Percentiles rank a stretch among this genome's conserved stretches.
Conservation (phyloP, 2,113 vertebrate species). For the Baryphthengus martii region DNA sequence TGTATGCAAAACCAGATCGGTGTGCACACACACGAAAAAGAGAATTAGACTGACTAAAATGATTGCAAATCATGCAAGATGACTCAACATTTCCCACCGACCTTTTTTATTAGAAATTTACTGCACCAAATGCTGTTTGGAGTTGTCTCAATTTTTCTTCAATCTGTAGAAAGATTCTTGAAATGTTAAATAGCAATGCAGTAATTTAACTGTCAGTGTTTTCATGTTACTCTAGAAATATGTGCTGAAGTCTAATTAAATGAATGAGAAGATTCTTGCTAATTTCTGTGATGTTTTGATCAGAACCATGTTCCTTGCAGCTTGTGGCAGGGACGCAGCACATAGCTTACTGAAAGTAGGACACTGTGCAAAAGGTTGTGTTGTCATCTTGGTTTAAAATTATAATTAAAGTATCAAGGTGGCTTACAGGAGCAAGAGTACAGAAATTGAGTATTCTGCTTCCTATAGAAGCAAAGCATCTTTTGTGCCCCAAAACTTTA, state of each 20-base stretch:
- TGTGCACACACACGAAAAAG: neutral
- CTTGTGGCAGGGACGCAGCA: neutral
- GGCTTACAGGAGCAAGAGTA: neutral
- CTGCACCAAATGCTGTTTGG: neutral
- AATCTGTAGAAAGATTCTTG: neutral
- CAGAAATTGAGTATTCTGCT: neutral
- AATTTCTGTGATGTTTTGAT: neutral
- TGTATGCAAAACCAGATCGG: neutral
- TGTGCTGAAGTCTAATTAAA: neutral
- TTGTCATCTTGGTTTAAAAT: neutral
- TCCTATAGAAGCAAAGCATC: neutral
- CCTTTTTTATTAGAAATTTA: neutral
- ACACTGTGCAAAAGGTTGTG: neutral
- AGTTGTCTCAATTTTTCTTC: neutral
- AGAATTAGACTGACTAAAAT: neutral
- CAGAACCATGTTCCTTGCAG: neutral
- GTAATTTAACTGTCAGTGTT: neutral
- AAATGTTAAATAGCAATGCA: neutral
- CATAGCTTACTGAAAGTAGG: neutral
- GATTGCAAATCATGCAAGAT: neutral
- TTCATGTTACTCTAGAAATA: neutral
- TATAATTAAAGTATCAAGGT: neutral
- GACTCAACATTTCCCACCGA: neutral
- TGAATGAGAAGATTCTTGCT: neutral
- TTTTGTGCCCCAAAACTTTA: neutral